Percentiles rank a stretch among this genome's conserved stretches.
phyloP scores from a whole-genome alignment of 1,140 invertebrate genomes.

The Drosophila triauraria region DNA sequence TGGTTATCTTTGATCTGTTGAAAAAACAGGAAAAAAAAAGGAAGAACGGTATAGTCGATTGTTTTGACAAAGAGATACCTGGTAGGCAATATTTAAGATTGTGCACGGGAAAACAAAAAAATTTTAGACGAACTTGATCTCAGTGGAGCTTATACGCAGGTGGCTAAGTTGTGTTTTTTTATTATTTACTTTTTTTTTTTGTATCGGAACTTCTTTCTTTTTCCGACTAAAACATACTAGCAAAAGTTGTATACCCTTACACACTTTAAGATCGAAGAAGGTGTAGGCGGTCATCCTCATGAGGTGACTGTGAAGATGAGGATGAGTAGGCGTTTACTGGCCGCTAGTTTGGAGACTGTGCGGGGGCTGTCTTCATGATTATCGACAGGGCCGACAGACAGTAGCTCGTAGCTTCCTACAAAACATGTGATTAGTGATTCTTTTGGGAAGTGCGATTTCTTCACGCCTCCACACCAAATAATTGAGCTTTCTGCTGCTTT shows the following conservation, averaged over 20 bases:
- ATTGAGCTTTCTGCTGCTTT: constrained; percentile 33
- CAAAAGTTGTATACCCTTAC: background rate
- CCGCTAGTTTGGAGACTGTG: background rate
- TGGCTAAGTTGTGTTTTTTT: background rate
- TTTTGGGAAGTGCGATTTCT: constrained; percentile 39
- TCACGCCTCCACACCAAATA: constrained; percentile 54
- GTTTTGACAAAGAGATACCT: background rate
- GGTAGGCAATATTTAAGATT: background rate
- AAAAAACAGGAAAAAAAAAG: constrained; percentile 31
- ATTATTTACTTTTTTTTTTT: background rate
- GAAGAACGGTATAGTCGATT: background rate
- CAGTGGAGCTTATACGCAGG: no score
- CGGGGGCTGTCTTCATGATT: constrained; percentile 30
- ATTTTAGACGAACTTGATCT: background rate
- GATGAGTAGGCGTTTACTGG: constrained; percentile 73
- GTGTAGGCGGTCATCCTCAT: background rate
- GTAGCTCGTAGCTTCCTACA: constrained; percentile 51
- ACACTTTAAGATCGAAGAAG: background rate
- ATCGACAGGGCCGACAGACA: constrained; percentile 15
- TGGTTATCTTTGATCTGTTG: constrained; percentile 70
- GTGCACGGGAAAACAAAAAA: no score
- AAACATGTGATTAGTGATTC: constrained; percentile 68
- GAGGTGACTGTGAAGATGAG: constrained; percentile 13
- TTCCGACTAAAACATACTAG: background rate
- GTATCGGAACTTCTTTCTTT: background rate